A percentile compares a stretch with the other conserved stretches of the same genome.
These are phyloP conservation scores for Ectemnius cavifrons DNA, from an alignment of 2,888 invertebrate genomes.

Conservation along the genomic window DNA sequence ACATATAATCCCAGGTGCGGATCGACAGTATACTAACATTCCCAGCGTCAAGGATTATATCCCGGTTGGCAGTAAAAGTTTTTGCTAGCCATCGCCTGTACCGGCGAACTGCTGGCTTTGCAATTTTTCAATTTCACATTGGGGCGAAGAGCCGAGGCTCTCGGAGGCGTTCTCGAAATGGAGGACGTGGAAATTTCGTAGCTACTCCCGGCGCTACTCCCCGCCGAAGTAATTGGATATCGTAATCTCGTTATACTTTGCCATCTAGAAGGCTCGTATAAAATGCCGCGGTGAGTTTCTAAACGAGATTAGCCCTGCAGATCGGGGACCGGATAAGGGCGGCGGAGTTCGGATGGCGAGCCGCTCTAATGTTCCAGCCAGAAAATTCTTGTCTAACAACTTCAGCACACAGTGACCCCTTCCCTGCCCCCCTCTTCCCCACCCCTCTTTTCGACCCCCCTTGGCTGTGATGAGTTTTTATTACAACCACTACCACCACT, in stretches of 20 bases:
- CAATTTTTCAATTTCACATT: conserved; percentile 52
- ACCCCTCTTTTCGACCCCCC: too few species aligned
- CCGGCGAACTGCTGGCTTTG: conserved; percentile 21
- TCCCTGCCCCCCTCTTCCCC: too few species aligned
- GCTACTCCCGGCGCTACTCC: conserved; percentile 25
- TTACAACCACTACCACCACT: too few species aligned
- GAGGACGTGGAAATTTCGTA: conserved; percentile 58
- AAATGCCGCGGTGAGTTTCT: conserved; percentile 59
- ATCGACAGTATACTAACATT: too few species aligned
- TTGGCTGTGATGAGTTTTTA: too few species aligned
- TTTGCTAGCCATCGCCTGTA: too few species aligned
- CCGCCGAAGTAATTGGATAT: conserved; percentile 60
- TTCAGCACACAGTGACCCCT: conserved; percentile 13
- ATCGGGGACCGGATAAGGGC: conserved; percentile 44
- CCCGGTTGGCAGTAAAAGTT: too few species aligned
- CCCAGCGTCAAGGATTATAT: too few species aligned
- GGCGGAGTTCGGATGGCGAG: conserved; percentile 41
- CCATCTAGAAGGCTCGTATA: conserved; percentile 55
- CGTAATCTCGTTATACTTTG: conserved; percentile 62
- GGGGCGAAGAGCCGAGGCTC: not conserved
- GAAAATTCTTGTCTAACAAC: conserved; percentile 37
- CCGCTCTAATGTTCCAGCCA: conserved; percentile 14
- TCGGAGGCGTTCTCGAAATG: conserved; percentile 12
- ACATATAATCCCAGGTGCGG: too few species aligned
- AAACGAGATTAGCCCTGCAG: conserved; percentile 59